A percentile compares a stretch with the other conserved stretches of the same genome.
Evolutionary conservation across 2,888 invertebrate genomes (phyloP).

Genomic region (Cephus pulcher): DNA sequence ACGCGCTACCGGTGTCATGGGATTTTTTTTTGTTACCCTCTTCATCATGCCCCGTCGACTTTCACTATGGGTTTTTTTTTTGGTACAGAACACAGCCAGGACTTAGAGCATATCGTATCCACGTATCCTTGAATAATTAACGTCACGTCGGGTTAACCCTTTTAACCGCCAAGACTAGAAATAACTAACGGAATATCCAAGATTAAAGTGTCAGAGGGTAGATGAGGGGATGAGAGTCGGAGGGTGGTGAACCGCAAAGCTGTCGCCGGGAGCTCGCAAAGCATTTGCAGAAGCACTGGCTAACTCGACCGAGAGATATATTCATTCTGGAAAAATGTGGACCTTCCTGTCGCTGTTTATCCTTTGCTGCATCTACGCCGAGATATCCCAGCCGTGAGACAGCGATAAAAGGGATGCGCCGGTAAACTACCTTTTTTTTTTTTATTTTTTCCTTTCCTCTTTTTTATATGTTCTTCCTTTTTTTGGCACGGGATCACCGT

Average conservation of each 20-base stretch:
- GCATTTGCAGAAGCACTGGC: conserved; percentile 24
- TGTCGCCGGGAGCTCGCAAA: conserved; percentile 28
- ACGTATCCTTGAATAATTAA: conserved; percentile 32
- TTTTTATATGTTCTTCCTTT: too few relatives aligned
- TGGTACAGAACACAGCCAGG: not conserved
- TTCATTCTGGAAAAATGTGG: conserved; percentile 25
- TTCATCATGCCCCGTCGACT: not conserved
- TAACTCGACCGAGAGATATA: conserved; percentile 32
- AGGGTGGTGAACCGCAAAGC: conserved; percentile 28
- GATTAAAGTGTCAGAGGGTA: conserved; percentile 14
- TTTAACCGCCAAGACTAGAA: conserved; percentile 30
- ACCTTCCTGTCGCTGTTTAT: not conserved
- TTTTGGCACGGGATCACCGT: not conserved
- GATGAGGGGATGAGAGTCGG: not conserved
- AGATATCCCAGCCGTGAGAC: not conserved
- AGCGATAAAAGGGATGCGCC: too few relatives aligned
- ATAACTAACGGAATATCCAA: conserved; percentile 32
- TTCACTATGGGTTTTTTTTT: not conserved
- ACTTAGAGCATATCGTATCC: not conserved
- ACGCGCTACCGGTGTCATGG: not conserved
- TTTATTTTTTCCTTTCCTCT: too few relatives aligned
- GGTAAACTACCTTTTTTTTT: too few relatives aligned
- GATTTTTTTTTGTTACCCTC: not conserved
- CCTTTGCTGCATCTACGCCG: not conserved
- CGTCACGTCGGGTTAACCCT: conserved; percentile 31